These are phyloP conservation scores for Brachyalestes nurse DNA, from an alignment of 2,797 vertebrate species.

Conservation along the genomic window DNA sequence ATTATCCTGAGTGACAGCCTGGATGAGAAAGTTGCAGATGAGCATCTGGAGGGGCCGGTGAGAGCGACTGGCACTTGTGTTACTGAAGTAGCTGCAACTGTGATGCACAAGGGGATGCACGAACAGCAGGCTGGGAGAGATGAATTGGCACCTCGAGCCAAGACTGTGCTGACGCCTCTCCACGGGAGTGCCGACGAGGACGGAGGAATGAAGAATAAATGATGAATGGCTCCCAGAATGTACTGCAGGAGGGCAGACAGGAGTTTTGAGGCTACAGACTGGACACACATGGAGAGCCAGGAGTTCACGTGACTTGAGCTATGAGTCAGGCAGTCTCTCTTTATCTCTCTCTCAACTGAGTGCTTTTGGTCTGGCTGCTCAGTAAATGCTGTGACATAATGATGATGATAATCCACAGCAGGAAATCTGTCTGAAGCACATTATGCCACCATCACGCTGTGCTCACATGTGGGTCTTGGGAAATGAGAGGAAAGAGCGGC, in stretches of 20 bases:
- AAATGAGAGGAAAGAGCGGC: neutral
- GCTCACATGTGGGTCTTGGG: neutral
- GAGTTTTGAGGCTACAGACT: neutral
- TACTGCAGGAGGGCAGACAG: neutral
- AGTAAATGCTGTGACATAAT: constrained; percentile 29
- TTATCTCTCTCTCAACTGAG: neutral
- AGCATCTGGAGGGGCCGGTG: neutral
- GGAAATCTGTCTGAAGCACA: neutral
- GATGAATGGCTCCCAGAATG: constrained; percentile 11
- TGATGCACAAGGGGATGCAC: neutral
- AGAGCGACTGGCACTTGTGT: neutral
- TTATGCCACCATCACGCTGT: constrained; percentile 5
- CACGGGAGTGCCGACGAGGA: neutral
- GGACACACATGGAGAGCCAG: neutral
- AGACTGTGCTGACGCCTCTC: neutral
- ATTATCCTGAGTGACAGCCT: neutral
- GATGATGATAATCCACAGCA: constrained; percentile 19
- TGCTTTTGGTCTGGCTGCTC: constrained; percentile 13
- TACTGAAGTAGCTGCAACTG: neutral
- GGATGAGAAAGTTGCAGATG: constrained; percentile 18
- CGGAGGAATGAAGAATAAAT: neutral
- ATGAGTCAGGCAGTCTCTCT: neutral
- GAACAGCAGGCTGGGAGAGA: constrained; percentile 8
- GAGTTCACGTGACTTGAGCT: neutral
- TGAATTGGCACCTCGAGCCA: neutral